Percentiles rank a stretch among this genome's conserved stretches.
Conservation (phyloP, 2,888 invertebrate genomes). For the Syrista parreyssii region DNA sequence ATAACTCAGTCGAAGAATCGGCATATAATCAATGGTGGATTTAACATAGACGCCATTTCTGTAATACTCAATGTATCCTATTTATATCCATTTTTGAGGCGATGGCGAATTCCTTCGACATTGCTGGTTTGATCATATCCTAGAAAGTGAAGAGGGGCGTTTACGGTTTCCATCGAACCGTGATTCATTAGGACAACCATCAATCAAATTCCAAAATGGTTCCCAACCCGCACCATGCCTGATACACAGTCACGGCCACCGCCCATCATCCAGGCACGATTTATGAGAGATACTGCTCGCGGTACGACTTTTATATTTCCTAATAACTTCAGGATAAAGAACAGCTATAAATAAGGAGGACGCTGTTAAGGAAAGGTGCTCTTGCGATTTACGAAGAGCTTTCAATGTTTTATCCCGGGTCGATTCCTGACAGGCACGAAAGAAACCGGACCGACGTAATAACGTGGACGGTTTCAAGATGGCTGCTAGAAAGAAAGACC, state of each 20-base stretch:
- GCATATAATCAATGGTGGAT: neutral
- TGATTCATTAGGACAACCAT: constrained; percentile 37
- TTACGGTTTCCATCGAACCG: constrained; percentile 6
- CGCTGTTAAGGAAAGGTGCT: neutral
- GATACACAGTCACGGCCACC: constrained; percentile 28
- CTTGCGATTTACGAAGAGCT: neutral
- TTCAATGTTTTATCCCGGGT: neutral
- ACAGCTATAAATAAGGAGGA: neutral
- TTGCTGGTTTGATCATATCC: neutral
- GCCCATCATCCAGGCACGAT: constrained; percentile 18
- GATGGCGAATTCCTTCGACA: neutral
- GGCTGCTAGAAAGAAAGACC: neutral
- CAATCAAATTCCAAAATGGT: constrained; percentile 34
- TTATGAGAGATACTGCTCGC: neutral
- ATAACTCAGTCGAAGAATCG: neutral
- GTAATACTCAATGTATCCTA: neutral
- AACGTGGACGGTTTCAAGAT: neutral
- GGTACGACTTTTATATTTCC: neutral
- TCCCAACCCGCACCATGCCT: constrained; percentile 24
- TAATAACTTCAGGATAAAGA: neutral
- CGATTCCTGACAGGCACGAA: neutral
- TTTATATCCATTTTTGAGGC: neutral
- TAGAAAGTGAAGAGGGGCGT: neutral
- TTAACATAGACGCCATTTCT: neutral
- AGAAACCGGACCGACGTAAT: neutral